These are phyloP conservation scores for Rhingia campestris DNA, from an alignment of 2,888 invertebrate genomes.

Conservation along the genomic window DNA sequence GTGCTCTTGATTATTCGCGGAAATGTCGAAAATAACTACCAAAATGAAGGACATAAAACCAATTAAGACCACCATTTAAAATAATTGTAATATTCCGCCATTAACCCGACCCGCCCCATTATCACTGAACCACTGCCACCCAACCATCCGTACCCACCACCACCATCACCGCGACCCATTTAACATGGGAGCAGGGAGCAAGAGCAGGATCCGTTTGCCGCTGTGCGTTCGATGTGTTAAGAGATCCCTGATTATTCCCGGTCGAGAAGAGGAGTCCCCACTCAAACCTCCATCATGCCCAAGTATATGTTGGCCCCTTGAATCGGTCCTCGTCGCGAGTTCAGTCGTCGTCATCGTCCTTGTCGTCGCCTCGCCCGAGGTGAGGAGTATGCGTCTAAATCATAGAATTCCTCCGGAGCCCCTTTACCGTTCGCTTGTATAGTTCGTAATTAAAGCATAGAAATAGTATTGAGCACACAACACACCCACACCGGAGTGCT, in stretches of 20 bases:
- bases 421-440: conserved; percentile 28
- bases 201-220: too few species aligned
- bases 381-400: conserved; percentile 54
- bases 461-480: conserved; percentile 66
- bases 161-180: background rate
- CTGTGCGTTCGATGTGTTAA: conserved; percentile 57
- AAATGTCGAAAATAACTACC: conserved; percentile 73
- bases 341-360: background rate
- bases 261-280: conserved; percentile 17
- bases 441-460: conserved; percentile 72
- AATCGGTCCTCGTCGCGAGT: conserved; percentile 26
- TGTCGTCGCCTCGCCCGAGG: conserved; percentile 7
- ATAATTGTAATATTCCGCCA: conserved; percentile 74
- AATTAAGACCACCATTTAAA: conserved; percentile 75
- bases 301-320: conserved; percentile 28
- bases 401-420: conserved; percentile 52
- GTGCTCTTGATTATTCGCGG: conserved; percentile 70
- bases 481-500: conserved; percentile 35
- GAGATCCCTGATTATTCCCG: conserved; percentile 60
- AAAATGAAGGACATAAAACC: conserved; percentile 74
- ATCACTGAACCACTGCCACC: conserved; percentile 18
- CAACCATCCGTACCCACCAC: background rate
- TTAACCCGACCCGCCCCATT: conserved; percentile 56
- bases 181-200: too few species aligned
- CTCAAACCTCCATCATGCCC: background rate